Conservation (phyloP, 2,888 invertebrate genomes). For the Agrypnus murinus region DNA sequence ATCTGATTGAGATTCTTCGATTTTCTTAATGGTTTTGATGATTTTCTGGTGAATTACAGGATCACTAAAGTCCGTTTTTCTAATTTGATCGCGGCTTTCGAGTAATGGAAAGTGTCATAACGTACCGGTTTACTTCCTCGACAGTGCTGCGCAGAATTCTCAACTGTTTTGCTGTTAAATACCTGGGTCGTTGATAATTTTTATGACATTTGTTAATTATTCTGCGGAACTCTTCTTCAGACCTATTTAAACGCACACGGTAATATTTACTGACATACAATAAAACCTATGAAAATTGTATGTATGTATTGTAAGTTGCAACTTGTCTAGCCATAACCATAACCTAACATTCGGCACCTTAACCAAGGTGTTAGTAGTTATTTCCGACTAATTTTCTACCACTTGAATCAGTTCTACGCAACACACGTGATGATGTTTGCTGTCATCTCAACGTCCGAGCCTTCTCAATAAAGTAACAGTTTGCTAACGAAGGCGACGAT, state of each 20-base stretch:
- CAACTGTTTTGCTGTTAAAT: constrained; percentile 4
- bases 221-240: too few species aligned
- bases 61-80: constrained; percentile 1
- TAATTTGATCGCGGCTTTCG: constrained; percentile 6
- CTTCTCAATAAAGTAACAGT: too few species aligned
- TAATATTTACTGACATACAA: constrained; percentile 1
- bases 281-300: background rate
- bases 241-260: background rate
- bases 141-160: constrained; percentile 4
- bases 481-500: too few species aligned
- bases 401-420: too few species aligned
- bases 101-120: background rate
- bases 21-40: background rate
- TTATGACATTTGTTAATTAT: too few species aligned
- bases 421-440: too few species aligned
- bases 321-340: too few species aligned
- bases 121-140: constrained; percentile 1
- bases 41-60: constrained; percentile 2
- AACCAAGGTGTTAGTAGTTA: too few species aligned
- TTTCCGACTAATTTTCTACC: too few species aligned
- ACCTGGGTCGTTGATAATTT: background rate
- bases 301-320: too few species aligned
- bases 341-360: too few species aligned
- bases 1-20: background rate
- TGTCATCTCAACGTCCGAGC: too few species aligned